Percentiles rank a stretch among this genome's conserved stretches.
These are phyloP conservation scores for Opisthocomus hoazin DNA, from an alignment of 2,113 vertebrate species.

Conservation along the genomic window DNA sequence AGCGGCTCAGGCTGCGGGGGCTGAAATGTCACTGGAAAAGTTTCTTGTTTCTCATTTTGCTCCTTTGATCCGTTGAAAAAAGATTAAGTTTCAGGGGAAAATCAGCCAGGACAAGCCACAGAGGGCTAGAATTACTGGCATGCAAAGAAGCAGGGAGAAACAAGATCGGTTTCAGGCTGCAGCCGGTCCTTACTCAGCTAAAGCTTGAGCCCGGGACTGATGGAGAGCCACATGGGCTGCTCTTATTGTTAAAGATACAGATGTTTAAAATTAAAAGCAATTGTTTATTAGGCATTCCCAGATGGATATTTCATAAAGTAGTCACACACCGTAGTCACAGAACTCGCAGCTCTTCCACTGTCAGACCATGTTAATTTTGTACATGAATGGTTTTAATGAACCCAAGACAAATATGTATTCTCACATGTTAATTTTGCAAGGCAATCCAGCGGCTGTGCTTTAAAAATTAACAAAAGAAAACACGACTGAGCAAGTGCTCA, in stretches of 20 bases:
- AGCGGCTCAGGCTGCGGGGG: background rate
- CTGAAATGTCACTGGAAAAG: constrained; percentile 9
- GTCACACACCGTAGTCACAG: background rate
- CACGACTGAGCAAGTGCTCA: background rate
- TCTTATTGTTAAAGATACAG: background rate
- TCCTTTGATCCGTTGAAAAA: background rate
- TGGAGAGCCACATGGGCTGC: background rate
- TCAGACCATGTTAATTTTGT: background rate
- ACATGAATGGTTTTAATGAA: background rate
- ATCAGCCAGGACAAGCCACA: background rate
- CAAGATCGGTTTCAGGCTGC: constrained; percentile 1
- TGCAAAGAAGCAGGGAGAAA: background rate
- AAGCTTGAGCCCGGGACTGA: background rate
- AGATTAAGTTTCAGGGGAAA: constrained; percentile 33
- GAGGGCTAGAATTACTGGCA: constrained; percentile 3
- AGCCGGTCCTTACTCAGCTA: background rate
- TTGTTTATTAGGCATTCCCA: constrained; percentile 3
- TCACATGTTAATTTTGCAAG: background rate
- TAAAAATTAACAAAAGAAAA: background rate
- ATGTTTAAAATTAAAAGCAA: constrained; percentile 4
- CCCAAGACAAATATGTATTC: background rate
- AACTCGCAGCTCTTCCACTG: background rate
- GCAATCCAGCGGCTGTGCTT: background rate
- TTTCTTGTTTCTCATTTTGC: constrained; percentile 33
- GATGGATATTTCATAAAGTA: background rate